A percentile compares a stretch with the other conserved stretches of the same genome.
phyloP scores from a whole-genome alignment of 2,888 invertebrate species.

The Drosophila pseudotakahashii region DNA sequence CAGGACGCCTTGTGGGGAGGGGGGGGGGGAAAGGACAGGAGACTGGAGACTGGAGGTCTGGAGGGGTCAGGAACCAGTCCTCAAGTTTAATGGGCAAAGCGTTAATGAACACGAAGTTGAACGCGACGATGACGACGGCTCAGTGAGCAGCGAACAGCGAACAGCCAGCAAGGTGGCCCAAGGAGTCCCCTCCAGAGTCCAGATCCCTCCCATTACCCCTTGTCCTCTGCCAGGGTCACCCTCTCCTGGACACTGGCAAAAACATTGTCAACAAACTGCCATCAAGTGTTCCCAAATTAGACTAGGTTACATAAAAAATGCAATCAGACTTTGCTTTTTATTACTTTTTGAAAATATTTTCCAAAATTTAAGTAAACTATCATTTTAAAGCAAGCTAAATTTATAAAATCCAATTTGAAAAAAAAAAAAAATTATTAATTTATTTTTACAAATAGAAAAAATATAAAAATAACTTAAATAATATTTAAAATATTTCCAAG shows the following conservation, averaged over 20 bases:
- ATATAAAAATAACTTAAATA: too few species aligned
- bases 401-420: too few species aligned
- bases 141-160: slow-evolving; percentile 34
- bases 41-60: not conserved
- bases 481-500: too few species aligned
- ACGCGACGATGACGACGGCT: slow-evolving; percentile 37
- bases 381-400: too few species aligned
- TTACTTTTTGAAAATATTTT: too few species aligned
- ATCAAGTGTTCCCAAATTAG: too few species aligned
- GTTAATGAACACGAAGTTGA: slow-evolving; percentile 82
- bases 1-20: not conserved
- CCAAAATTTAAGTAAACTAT: too few species aligned
- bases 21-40: not conserved
- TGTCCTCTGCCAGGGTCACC: slow-evolving; percentile 5
- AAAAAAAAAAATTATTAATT: too few species aligned
- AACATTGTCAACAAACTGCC: too few species aligned
- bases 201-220: not conserved
- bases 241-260: not conserved
- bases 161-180: slow-evolving; percentile 42
- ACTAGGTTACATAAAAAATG: too few species aligned
- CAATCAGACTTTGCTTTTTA: too few species aligned
- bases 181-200: slow-evolving; percentile 5
- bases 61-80: slow-evolving; percentile 39
- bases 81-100: slow-evolving; percentile 81
- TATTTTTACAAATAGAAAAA: too few species aligned